Percentiles rank a stretch among this genome's conserved stretches.
phyloP scores from a whole-genome alignment of 2,888 invertebrate genomes.

The Charanyca ferruginea region DNA sequence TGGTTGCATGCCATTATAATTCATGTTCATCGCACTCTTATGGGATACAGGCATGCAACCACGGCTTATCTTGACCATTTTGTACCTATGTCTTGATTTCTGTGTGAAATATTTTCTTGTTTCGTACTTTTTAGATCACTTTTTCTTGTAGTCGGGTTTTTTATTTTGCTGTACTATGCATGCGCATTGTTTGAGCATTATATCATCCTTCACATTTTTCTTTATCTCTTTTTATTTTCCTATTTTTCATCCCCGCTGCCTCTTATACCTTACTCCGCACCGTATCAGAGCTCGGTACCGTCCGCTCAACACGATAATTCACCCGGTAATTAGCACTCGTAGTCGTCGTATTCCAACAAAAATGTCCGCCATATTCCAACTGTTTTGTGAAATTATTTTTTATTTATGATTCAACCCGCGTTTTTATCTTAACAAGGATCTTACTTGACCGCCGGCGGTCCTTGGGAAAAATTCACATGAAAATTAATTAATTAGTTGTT shows the following conservation, averaged over 20 bases:
- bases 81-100: too few relatives aligned
- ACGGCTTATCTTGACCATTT: too few relatives aligned
- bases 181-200: too few relatives aligned
- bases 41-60: too few relatives aligned
- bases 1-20: too few relatives aligned
- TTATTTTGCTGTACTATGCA: too few relatives aligned
- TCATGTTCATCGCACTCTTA: too few relatives aligned
- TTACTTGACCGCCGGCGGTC: slow-evolving; percentile 42
- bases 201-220: too few relatives aligned
- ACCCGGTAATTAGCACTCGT: slow-evolving; percentile 88
- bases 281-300: slow-evolving; percentile 60
- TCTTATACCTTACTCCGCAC: slow-evolving; percentile 51
- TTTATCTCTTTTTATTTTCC: too few relatives aligned
- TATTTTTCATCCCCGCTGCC: slow-evolving; percentile 37
- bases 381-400: slow-evolving; percentile 81
- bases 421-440: slow-evolving; percentile 77
- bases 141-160: too few relatives aligned
- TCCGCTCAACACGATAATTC: slow-evolving; percentile 83
- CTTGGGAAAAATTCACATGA: slow-evolving; percentile 24
- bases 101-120: too few relatives aligned
- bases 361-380: slow-evolving; percentile 82
- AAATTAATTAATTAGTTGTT: slow-evolving; percentile 16
- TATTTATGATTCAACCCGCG: slow-evolving; percentile 76
- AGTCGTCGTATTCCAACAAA: slow-evolving; percentile 84
- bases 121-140: too few relatives aligned